Evolutionary conservation across 2,113 vertebrate species (phyloP).

Genomic region (Osmerus mordax): DNA sequence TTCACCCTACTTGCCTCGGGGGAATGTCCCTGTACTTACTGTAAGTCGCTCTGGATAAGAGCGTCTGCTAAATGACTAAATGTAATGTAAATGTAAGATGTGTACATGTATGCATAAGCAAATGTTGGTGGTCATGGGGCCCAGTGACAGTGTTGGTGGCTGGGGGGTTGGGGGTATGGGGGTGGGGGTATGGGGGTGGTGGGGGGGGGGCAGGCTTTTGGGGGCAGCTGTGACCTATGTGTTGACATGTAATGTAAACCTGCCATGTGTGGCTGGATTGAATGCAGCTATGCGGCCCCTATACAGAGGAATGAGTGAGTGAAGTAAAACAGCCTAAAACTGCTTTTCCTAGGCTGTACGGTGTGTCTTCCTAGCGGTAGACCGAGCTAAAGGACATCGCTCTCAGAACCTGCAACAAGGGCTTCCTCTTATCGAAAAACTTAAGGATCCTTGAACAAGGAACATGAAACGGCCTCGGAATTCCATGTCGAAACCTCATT

Average conservation of each 20-base stretch:
- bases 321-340: too few species aligned
- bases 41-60: too few species aligned
- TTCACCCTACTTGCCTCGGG: too few species aligned
- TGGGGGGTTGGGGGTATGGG: background rate
- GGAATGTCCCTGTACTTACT: too few species aligned
- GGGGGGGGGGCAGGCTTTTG: constrained; percentile 23
- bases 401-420: background rate
- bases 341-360: too few species aligned
- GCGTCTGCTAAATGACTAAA: too few species aligned
- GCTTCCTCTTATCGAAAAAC: background rate
- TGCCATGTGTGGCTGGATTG: constrained; percentile 48
- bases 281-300: constrained; percentile 50
- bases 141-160: background rate
- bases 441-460: background rate
- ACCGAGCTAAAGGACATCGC: too few species aligned
- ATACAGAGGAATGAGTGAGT: constrained; percentile 31
- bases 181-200: constrained; percentile 20
- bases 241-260: constrained; percentile 63
- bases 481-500: constrained; percentile 18
- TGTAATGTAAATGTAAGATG: too few species aligned
- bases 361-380: too few species aligned
- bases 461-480: constrained; percentile 16
- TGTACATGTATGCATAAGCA: constrained; percentile 33
- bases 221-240: constrained; percentile 50
- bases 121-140: constrained; percentile 31